These are phyloP conservation scores for Saimiri boliviensis DNA, from an alignment of 2,113 vertebrate species.

Conservation along the genomic window DNA sequence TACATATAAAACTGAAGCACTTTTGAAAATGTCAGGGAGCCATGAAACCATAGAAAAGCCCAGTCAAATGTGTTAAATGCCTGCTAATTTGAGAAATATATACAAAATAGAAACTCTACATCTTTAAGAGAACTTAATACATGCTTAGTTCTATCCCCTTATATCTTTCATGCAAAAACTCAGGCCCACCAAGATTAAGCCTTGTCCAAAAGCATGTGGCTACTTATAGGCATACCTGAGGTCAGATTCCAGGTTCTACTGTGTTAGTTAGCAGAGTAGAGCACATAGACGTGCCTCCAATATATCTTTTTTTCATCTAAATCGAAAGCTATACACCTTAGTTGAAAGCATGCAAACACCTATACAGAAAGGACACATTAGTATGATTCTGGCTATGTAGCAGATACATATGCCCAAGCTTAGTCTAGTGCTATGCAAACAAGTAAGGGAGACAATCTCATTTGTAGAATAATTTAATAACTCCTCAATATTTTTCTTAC, in stretches of 20 bases:
- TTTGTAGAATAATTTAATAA: not conserved
- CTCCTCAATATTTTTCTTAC: not conserved
- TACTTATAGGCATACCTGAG: not conserved
- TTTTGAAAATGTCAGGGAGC: not conserved
- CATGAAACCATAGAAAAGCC: not conserved
- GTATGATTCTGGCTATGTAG: not conserved
- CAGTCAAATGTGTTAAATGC: not conserved
- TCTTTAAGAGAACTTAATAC: not conserved
- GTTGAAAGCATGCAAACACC: not conserved
- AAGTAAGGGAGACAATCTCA: not conserved
- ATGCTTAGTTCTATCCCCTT: not conserved
- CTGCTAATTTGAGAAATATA: not conserved
- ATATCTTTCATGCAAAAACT: not conserved
- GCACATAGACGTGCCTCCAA: not conserved
- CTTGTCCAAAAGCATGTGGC: not conserved
- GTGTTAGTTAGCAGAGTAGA: not conserved
- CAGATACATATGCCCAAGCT: not conserved
- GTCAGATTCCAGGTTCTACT: not conserved
- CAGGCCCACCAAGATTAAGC: not conserved
- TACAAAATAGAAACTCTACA: not conserved
- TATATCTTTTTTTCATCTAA: not conserved
- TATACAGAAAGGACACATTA: not conserved
- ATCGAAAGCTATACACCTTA: not conserved
- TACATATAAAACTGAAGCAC: not conserved
- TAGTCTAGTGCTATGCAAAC: not conserved